A percentile compares a stretch with the other conserved stretches of the same genome.
Conservation (phyloP, 2,113 vertebrate genomes). For the Ciconia stormi region DNA sequence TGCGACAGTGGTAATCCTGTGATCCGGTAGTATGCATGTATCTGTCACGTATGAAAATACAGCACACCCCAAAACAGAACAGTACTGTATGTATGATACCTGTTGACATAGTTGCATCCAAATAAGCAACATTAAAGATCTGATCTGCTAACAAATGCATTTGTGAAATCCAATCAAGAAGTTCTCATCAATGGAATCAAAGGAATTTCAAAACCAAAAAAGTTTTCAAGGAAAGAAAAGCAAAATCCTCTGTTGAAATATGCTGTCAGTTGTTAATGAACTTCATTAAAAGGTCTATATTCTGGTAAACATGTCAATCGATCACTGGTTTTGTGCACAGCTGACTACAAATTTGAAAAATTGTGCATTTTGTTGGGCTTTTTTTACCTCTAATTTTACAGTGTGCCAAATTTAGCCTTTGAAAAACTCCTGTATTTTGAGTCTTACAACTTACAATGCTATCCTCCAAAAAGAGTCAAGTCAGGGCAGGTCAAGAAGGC, state of each 20-base stretch:
- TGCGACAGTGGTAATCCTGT: background rate
- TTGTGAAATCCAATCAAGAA: background rate
- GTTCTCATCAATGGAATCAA: background rate
- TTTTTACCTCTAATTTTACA: background rate
- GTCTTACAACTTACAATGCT: background rate
- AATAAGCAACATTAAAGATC: background rate
- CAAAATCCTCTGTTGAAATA: background rate
- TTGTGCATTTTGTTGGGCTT: background rate
- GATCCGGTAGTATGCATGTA: background rate
- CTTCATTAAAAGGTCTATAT: background rate
- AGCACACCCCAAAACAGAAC: background rate
- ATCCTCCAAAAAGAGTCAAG: background rate
- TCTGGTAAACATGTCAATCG: background rate
- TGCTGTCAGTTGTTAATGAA: background rate
- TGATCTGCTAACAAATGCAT: background rate
- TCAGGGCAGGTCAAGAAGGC: background rate
- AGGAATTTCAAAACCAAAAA: background rate
- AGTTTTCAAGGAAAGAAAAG: background rate
- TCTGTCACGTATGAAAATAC: background rate
- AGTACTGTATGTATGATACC: background rate
- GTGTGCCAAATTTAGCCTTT: background rate
- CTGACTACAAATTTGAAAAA: background rate
- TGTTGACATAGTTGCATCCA: background rate
- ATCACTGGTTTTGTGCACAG: background rate
- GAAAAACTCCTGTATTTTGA: background rate